Percentiles rank a stretch among this genome's conserved stretches.
Conservation (phyloP, 2,113 vertebrate genomes). For the Corvus moneduloides region DNA sequence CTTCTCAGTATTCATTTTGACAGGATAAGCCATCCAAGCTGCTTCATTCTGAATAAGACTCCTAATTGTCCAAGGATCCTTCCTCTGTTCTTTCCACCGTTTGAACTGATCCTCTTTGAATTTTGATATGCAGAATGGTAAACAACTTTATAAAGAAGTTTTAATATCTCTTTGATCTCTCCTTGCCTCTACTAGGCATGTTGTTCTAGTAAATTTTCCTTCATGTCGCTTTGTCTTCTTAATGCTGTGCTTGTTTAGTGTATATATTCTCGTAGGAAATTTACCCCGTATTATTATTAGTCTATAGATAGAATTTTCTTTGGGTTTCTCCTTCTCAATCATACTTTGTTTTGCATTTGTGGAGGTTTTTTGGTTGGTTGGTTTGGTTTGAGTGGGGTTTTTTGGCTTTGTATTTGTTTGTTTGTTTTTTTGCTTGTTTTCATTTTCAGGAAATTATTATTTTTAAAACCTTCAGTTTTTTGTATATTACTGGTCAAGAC, state of each 20-base stretch:
- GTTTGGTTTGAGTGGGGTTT: fast-evolving
- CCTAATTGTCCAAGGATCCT: neutral
- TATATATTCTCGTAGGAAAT: neutral
- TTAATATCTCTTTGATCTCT: neutral
- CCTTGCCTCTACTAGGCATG: neutral
- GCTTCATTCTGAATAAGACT: neutral
- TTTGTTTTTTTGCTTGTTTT: neutral
- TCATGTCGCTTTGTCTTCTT: neutral
- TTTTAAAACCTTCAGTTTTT: neutral
- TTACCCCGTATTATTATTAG: neutral
- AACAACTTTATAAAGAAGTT: neutral
- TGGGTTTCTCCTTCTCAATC: neutral
- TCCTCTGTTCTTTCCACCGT: neutral
- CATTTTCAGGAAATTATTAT: neutral
- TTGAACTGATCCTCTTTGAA: neutral
- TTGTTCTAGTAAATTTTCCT: neutral
- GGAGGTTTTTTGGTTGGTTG: fast-evolving
- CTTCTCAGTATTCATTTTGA: neutral
- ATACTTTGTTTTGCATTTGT: neutral
- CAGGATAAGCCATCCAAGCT: neutral
- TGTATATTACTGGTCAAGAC: neutral
- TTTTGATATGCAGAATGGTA: neutral
- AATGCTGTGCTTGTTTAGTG: neutral
- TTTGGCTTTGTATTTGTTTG: neutral
- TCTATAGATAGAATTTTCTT: neutral